Evolutionary conservation across 2,113 vertebrate species (phyloP).

Genomic region (Maylandia zebra): DNA sequence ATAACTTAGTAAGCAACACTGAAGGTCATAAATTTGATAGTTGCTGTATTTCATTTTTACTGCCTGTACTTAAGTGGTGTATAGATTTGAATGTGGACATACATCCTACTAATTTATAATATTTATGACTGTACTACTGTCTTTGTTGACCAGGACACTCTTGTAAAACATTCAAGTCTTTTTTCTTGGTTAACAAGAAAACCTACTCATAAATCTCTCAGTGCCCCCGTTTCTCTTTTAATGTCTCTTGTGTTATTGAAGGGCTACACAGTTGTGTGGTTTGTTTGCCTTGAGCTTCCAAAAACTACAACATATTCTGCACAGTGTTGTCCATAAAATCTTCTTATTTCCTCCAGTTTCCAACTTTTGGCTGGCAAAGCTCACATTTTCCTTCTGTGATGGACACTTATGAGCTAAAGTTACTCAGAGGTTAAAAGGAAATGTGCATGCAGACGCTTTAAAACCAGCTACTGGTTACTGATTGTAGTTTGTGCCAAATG

Average conservation of each 20-base stretch:
- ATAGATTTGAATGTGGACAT: not conserved
- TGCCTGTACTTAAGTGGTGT: not conserved
- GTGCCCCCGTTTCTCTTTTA: not conserved
- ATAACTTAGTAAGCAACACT: not conserved
- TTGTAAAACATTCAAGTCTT: not conserved
- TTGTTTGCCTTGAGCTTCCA: not conserved
- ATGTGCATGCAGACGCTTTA: not conserved
- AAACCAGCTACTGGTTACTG: not conserved
- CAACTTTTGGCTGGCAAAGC: not conserved
- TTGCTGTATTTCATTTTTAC: not conserved
- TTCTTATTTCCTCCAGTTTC: not conserved
- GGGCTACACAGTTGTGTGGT: not conserved
- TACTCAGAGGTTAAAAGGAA: not conserved
- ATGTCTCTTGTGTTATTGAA: not conserved
- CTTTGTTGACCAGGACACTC: not conserved
- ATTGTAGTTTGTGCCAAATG: not conserved
- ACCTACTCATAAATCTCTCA: accelerated
- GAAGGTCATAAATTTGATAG: not conserved
- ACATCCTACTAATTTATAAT: not conserved
- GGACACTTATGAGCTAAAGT: not conserved
- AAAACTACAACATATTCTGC: not conserved
- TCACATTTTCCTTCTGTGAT: not conserved
- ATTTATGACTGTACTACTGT: not conserved
- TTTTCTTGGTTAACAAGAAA: not conserved
- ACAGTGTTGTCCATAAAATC: not conserved